Percentiles rank a stretch among this genome's conserved stretches.
phyloP scores from a whole-genome alignment of 2,113 vertebrate species.

The Tenrec ecaudatus region DNA sequence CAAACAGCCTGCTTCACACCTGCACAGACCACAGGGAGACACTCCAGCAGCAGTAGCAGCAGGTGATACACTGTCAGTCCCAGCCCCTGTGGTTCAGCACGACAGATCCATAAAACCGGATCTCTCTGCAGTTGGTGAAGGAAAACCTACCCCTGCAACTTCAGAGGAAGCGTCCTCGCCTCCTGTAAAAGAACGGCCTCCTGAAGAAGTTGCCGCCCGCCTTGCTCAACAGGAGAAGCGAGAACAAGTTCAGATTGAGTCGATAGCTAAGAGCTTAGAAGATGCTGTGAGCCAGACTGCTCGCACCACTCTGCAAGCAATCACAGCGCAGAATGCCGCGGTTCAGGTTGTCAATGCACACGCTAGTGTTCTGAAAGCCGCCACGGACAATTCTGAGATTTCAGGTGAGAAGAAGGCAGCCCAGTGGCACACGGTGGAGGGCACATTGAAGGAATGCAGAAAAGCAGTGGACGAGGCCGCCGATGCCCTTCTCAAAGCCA shows the following conservation, averaged over 20 bases:
- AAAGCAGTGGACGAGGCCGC: no score
- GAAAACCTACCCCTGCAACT: conserved; percentile 53
- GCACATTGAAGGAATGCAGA: no score
- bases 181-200: conserved; percentile 87
- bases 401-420: no score
- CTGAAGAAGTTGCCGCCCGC: conserved; percentile 93
- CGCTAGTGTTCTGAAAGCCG: conserved; percentile 91
- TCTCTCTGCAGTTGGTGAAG: conserved; percentile 45
- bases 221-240: conserved; percentile 94
- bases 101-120: conserved; percentile 80
- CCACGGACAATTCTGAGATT: no score
- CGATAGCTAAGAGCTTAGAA: conserved; percentile 90
- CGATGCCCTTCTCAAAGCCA: no score
- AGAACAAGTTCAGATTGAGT: conserved; percentile 88
- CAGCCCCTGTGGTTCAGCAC: conserved; percentile 91
- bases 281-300: conserved; percentile 89
- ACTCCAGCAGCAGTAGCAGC: conserved; percentile 83
- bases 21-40: conserved; percentile 83
- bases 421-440: no score
- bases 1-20: conserved; percentile 85
- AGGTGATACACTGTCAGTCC: conserved; percentile 91
- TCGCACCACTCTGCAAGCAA: conserved; percentile 90
- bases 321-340: conserved; percentile 94
- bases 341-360: conserved; percentile 92
- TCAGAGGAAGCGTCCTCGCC: conserved; percentile 84